These are phyloP conservation scores for Melieria crassipennis DNA, from an alignment of 2,888 invertebrate genomes.

Conservation along the genomic window DNA sequence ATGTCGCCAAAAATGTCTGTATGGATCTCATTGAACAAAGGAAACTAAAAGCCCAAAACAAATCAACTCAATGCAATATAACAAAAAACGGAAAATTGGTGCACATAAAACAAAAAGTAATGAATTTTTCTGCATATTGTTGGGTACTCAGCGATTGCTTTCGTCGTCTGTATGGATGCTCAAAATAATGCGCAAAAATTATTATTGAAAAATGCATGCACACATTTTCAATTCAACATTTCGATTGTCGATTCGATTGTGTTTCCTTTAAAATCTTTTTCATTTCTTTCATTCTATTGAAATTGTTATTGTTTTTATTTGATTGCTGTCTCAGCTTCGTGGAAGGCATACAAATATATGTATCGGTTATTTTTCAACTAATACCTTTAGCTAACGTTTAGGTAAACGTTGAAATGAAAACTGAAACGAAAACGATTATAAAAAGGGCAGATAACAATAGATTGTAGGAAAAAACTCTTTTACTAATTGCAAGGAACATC, in stretches of 20 bases:
- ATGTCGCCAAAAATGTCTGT: constrained; percentile 60
- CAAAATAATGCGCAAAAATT: no score
- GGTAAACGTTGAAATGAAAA: constrained; percentile 20
- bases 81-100: constrained; percentile 6
- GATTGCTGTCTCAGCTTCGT: no score
- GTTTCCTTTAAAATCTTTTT: background rate
- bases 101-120: constrained; percentile 18
- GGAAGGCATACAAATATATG: no score
- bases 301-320: constrained; percentile 3
- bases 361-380: no score
- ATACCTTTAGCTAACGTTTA: background rate
- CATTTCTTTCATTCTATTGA: background rate
- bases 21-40: constrained; percentile 62
- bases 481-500: constrained; percentile 4
- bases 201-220: constrained; percentile 52
- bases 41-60: constrained; percentile 26
- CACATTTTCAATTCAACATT: constrained; percentile 45
- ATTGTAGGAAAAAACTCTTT: background rate
- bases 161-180: no score
- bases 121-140: constrained; percentile 14
- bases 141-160: constrained; percentile 7
- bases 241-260: background rate
- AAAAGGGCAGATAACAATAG: constrained; percentile 5
- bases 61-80: constrained; percentile 16
- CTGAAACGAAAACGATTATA: background rate